Base-by-base conservation (phyloP, 2,888 invertebrate species). In the Chymomyza procnemis region DNA sequence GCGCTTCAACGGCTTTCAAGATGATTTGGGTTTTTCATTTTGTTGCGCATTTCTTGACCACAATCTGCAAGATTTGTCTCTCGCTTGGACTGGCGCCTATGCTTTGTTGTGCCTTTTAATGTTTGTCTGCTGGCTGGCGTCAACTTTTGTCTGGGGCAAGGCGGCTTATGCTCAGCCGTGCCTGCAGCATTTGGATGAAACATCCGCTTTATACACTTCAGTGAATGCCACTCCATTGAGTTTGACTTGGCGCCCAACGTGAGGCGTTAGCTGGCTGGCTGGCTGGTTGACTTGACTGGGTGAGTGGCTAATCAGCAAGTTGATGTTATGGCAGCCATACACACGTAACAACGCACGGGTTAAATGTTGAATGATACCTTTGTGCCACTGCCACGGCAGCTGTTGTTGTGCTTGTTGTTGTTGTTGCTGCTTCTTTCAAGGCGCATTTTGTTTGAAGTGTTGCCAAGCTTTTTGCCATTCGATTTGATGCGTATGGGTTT, bases 31-130 rank as follows among this genome's bases (percentile, higher is more conserved):
- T 72, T 71, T 72, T 61, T 58, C 71, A 67, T 71, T 75, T 78
- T 66, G 71, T 69, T 81, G 84, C 78, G 78, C 79, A 84, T 74
- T 81, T 76, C 78, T 79, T 81, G 80, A 71, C 71, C 73, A 64
- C 74, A 79, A 81, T 71, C 80, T 82, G 70, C 63, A 74, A 79
- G 82, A 79, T 81, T 81, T 61, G 58, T 34, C 74, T 46, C 46
- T 9, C 12, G 30, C 26, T 47, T 48, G 60, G 69, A 74, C 67
- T 69, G 60, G 48, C 58, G 72, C 62, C 64, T 66, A 58, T 12
- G 59, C 19, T 62, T 62, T 64, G n/a, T n/a, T 30, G 64, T 52
- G 67, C 66, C 79, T 55, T 59, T 59, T 52, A 18, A 66, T 41
- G 12, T 41, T 12, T 41, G 34, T 41, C 12, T 70, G 58, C 26